Base-by-base conservation (phyloP, 2,113 vertebrate species). In the Psettodes erumei region DNA sequence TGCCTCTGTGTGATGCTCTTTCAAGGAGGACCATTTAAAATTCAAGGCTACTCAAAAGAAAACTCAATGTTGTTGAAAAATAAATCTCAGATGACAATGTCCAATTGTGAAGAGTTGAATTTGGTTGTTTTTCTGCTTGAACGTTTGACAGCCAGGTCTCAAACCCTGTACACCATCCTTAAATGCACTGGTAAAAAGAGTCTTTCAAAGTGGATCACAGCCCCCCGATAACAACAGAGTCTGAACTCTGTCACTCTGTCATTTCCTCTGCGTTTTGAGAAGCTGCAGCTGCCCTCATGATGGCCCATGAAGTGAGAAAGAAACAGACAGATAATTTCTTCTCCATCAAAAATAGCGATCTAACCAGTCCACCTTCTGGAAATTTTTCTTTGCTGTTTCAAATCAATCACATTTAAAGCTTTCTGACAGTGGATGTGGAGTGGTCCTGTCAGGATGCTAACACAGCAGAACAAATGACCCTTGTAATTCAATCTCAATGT, bases 221-320 rank as follows among this genome's bases (percentile, higher is more conserved):
- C 47, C 47, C 25, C 33, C 19, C 7, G 13, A 51, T 43, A 2
- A 12, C 28, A n/a, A 27, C 18, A 30, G 5, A 75, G 32, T 32
- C n/a, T 21, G 21, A 43, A 12, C 10, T 42, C 10, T 25, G n/a
- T 48, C 8, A 28, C 23, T 48, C 16, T 37, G 0, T 53, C 23
- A 19, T 62, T 53, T 53, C n/a, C 35, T 63, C 37, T 35, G 37
- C 28, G 28, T 55, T 55, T 54, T 42, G 12, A 71, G 54, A 71
- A 54, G 10, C 37, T 53, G 25, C 42, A 38, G 9, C 19, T 47
- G 51, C 19, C 27, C 21, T 30, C 5, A 1, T 6, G 1, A 55
- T 25, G 37, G 32, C 28, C 0, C n/a, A n/a, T n/a, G n/a, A 38
- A 55, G 28, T 45, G 12, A 43, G 10, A 75, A 38, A 38, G 6